These are phyloP conservation scores for Ochropleura leucogaster DNA, from an alignment of 2,888 invertebrate species.

Conservation along the genomic window DNA sequence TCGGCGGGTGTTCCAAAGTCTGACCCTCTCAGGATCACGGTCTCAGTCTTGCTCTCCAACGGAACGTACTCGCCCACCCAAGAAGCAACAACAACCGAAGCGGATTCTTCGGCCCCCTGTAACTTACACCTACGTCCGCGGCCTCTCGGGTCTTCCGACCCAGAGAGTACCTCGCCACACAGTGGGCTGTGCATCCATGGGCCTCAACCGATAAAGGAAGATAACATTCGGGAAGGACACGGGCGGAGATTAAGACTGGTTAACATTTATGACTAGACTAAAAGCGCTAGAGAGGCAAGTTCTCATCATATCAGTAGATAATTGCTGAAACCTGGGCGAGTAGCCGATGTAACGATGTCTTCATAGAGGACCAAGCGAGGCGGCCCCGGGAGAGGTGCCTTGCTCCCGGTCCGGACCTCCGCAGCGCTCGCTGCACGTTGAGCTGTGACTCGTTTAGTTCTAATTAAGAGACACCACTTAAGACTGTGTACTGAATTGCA, in stretches of 20 bases:
- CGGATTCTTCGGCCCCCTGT: constrained; percentile 95
- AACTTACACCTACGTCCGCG: constrained; percentile 95
- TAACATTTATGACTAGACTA: constrained; percentile 81
- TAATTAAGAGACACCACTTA: constrained; percentile 78
- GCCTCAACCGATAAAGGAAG: constrained; percentile 83
- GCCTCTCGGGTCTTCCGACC: constrained; percentile 95
- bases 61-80: constrained; percentile 83
- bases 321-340: constrained; percentile 73
- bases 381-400: constrained; percentile 64
- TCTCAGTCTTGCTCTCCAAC: constrained; percentile 92
- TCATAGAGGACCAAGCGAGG: constrained; percentile 83
- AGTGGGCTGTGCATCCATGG: constrained; percentile 79
- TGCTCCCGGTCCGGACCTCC: constrained; percentile 53
- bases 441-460: constrained; percentile 80
- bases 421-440: constrained; percentile 65
- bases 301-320: constrained; percentile 87
- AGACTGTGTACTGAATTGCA: constrained; percentile 80
- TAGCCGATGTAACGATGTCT: constrained; percentile 75
- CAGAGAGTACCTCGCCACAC: constrained; percentile 93
- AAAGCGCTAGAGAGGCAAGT: constrained; percentile 78
- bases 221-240: constrained; percentile 65
- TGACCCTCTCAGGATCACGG: constrained; percentile 91
- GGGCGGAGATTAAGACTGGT: constrained; percentile 86
- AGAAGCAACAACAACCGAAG: constrained; percentile 92
- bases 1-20: constrained; percentile 93